A percentile compares a stretch with the other conserved stretches of the same genome.
phyloP scores from a whole-genome alignment of 2,113 vertebrate species.

The Gulo gulo region DNA sequence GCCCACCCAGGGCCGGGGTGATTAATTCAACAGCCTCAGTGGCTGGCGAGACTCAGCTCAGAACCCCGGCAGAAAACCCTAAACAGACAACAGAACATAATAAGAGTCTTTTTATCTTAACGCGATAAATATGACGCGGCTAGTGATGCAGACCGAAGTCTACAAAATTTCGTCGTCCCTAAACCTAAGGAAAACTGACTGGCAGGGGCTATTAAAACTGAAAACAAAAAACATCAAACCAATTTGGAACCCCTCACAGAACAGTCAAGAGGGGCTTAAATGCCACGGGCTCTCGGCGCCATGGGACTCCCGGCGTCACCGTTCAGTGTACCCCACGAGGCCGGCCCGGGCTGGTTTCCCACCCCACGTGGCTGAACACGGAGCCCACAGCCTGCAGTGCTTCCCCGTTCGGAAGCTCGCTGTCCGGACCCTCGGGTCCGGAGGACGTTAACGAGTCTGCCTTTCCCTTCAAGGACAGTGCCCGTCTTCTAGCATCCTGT shows the following conservation, averaged over 20 bases:
- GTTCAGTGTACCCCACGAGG: neutral
- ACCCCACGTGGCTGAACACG: neutral
- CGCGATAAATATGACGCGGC: neutral
- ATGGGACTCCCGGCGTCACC: rapidly evolving
- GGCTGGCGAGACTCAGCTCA: neutral
- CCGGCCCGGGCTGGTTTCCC: rapidly evolving
- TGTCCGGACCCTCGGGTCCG: neutral
- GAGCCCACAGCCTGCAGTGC: neutral
- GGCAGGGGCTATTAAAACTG: neutral
- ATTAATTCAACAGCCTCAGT: neutral
- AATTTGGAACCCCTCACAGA: neutral
- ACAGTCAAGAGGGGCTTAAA: neutral
- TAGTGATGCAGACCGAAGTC: neutral
- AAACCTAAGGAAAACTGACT: neutral
- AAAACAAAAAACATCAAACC: neutral
- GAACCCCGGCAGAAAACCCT: neutral
- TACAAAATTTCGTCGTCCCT: neutral
- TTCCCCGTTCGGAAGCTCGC: neutral
- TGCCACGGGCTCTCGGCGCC: neutral
- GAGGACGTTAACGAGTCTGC: too few relatives aligned
- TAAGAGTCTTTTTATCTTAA: neutral
- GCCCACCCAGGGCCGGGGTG: neutral
- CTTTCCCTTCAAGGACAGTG: neutral
- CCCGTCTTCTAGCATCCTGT: too few relatives aligned
- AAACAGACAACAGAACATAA: neutral